Conservation (phyloP, 2,113 vertebrate genomes). For the Poeciliopsis occidentalis region DNA sequence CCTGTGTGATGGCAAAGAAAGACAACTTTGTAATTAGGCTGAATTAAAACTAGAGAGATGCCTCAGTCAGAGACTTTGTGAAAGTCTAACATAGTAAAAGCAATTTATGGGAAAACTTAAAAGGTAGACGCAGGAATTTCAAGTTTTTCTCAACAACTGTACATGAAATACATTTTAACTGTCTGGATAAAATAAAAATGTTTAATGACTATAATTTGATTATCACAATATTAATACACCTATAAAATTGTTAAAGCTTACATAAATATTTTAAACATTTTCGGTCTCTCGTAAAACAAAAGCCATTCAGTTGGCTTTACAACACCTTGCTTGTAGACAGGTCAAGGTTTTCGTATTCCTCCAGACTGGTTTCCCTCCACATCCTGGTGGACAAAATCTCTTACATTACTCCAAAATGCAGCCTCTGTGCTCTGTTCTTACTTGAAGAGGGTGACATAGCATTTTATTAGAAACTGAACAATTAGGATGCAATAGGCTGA, state of each 20-base stretch:
- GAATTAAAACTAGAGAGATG: background rate
- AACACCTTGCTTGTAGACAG: no score
- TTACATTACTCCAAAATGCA: constrained; percentile 54
- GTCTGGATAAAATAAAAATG: background rate
- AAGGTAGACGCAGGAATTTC: background rate
- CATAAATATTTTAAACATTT: no score
- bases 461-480: constrained; percentile 85
- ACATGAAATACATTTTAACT: background rate
- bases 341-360: background rate
- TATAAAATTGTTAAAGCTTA: no score
- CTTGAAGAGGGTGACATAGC: constrained; percentile 83
- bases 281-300: no score
- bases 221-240: no score
- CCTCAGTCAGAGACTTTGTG: background rate
- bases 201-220: no score
- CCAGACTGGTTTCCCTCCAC: background rate
- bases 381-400: background rate
- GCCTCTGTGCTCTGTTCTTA: constrained; percentile 69
- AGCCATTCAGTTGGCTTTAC: no score
- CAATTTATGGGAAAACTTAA: background rate
- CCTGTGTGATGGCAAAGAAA: background rate
- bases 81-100: background rate
- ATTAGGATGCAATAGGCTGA: constrained; percentile 83
- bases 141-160: background rate
- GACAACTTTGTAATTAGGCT: no score